Percentiles rank a stretch among this genome's conserved stretches.
phyloP scores from a whole-genome alignment of 1,140 invertebrate genomes.

The Lepidurus packardi region DNA sequence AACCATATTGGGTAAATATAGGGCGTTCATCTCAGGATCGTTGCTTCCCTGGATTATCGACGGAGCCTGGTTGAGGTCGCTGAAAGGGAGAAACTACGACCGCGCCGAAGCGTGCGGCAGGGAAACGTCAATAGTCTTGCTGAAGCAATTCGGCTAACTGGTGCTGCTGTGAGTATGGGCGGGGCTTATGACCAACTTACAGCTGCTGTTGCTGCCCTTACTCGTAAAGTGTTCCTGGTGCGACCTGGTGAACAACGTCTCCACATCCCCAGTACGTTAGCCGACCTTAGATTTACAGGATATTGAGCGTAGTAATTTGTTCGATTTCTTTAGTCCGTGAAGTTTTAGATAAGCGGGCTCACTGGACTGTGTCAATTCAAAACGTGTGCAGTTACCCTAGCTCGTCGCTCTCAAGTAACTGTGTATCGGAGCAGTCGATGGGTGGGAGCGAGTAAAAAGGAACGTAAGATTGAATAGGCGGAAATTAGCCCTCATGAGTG shows the following conservation, averaged over 20 bases:
- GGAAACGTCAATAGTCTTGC: neutral
- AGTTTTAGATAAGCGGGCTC: no score
- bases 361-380: no score
- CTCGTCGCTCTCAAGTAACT: no score
- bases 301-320: no score
- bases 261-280: neutral
- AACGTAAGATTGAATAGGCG: no score
- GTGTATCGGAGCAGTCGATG: no score
- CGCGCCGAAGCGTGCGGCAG: neutral
- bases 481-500: neutral
- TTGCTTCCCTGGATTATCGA: conserved; percentile 13
- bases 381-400: no score
- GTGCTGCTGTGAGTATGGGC: neutral
- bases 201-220: neutral
- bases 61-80: neutral
- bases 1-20: neutral
- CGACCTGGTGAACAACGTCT: neutral
- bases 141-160: neutral
- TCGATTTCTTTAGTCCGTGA: no score
- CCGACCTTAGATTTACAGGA: no score
- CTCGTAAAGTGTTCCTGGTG: neutral
- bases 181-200: conserved; percentile 8
- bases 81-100: neutral
- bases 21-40: neutral
- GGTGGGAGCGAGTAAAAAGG: no score